phyloP scores from a whole-genome alignment of 2,888 invertebrate genomes.

The Sphaerophoria rueppellii region DNA sequence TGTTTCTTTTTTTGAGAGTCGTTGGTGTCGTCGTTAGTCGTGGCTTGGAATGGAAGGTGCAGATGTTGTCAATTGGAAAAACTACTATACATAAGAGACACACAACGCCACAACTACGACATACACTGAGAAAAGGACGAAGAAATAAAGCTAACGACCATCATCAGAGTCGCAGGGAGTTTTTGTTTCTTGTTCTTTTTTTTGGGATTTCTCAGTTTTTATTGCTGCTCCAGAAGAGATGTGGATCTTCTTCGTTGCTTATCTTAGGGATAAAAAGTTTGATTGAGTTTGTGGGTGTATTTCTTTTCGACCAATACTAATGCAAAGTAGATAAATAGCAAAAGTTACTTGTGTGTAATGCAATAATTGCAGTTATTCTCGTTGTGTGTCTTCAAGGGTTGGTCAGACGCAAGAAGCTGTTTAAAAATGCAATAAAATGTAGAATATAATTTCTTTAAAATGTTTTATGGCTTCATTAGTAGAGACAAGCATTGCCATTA shows the following conservation, averaged over 20 bases:
- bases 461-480: no score
- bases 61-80: conserved; percentile 71
- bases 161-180: neutral
- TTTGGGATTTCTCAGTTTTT: neutral
- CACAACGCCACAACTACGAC: conserved; percentile 13
- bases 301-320: neutral
- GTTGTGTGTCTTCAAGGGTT: conserved; percentile 25
- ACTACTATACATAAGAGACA: conserved; percentile 13
- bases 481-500: no score
- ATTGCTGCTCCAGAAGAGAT: neutral
- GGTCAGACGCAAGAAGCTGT: no score
- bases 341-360: conserved; percentile 55
- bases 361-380: conserved; percentile 67
- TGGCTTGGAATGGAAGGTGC: conserved; percentile 46
- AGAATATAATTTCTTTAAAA: no score
- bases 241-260: conserved; percentile 36
- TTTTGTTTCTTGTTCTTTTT: neutral
- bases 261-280: conserved; percentile 28
- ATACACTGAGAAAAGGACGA: conserved; percentile 30
- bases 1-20: neutral
- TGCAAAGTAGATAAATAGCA: conserved; percentile 37
- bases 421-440: no score
- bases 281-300: neutral
- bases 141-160: conserved; percentile 35
- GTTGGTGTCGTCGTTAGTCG: neutral